Conservation (phyloP, 2,888 invertebrate species). For the Bimastos eiseni region DNA sequence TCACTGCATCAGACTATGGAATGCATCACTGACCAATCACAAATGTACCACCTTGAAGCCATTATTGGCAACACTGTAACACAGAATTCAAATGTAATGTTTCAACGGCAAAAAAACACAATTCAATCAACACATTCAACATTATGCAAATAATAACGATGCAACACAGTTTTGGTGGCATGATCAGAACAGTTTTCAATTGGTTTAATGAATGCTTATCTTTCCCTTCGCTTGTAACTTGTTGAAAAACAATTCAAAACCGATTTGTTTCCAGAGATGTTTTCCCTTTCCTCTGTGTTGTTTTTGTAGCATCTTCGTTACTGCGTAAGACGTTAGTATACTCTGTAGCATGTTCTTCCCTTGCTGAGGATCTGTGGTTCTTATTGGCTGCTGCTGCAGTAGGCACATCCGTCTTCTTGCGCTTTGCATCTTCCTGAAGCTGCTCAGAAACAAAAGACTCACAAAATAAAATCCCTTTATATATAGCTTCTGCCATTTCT, state of each 20-base stretch:
- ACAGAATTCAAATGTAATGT: background rate
- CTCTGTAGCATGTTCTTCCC: background rate
- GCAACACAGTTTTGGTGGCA: background rate
- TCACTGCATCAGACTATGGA: background rate
- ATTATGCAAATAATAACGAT: background rate
- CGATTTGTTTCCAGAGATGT: background rate
- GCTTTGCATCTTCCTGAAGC: slow-evolving; percentile 25
- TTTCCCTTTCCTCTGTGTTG: slow-evolving; percentile 9
- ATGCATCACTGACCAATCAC: background rate
- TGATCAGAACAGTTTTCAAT: background rate
- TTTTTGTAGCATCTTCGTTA: background rate
- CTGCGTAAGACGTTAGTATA: slow-evolving; percentile 7
- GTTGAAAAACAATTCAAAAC: slow-evolving; percentile 1
- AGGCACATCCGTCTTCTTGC: slow-evolving; percentile 33
- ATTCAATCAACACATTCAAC: background rate
- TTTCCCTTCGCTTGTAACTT: background rate
- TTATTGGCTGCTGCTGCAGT: background rate
- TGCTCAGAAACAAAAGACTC: background rate
- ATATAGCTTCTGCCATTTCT: background rate
- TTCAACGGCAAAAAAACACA: background rate
- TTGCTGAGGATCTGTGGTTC: background rate
- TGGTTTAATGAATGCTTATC: background rate
- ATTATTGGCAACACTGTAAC: background rate
- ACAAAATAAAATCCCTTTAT: background rate
- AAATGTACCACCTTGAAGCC: background rate